Base-by-base conservation (phyloP, 2,797 vertebrate genomes). In the Crenuchus spilurus region DNA sequence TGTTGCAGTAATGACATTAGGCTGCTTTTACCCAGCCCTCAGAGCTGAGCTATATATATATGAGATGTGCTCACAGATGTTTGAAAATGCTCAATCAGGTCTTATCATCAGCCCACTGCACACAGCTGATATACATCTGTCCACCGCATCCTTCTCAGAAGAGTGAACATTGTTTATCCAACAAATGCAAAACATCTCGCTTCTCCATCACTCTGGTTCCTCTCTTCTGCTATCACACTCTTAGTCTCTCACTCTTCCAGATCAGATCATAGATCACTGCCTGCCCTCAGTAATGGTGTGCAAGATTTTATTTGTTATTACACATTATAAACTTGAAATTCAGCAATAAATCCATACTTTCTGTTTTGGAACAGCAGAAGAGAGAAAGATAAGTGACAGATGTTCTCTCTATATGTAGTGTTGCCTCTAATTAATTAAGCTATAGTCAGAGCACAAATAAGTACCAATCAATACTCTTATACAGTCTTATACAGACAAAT, bases 11-110 rank as follows among this genome's bases (percentile, higher is more conserved):
- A 70, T 55, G 13, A 55, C 2, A 10, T 46, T 30, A 57, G 48
- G 28, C 44, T 70, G 31, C 37, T 70, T 37, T 70, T 39, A 64
- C 49, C 35, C 18, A 41, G 58, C 37, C 16, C 39, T 61, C 16
- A 16, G 13, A 44, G 67, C 16, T 26, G 51, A 9, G 30, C n/a
- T 16, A n/a, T n/a, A n/a, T n/a, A n/a, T n/a, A n/a, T n/a, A n/a
- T 57, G 30, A 4, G 52, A 30, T 6, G 0, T 57, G 41, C 20
- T 26, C 18, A 52, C 35, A 20, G 28, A 60, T 48, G 30, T 70
- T 70, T 64, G 20, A 44, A 24, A 46, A 11, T 18, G 39, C 33
- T 60, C 55, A 30, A 35, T 62, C 18, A 33, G 30, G 31, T 63
- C 22, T 30, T 0, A 20, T 54, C 24, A 44, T 62, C 58, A 16